Base-by-base conservation (phyloP, 2,888 invertebrate genomes). In the Artemia sinica region DNA sequence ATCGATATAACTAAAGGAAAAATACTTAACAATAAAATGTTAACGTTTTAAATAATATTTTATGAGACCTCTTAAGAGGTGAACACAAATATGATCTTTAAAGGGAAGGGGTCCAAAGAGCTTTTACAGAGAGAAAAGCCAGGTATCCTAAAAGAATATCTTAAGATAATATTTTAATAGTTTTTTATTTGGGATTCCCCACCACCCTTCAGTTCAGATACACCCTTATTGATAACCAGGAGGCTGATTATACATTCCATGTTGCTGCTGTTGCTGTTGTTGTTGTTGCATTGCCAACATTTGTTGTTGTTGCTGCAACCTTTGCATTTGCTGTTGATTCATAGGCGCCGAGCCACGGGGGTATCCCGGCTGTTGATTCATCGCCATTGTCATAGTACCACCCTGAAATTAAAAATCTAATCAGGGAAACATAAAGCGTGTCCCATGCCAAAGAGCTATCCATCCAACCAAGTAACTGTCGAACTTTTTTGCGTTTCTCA, bases 221-320 rank as follows among this genome's bases (percentile, higher is more conserved):
- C 74, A 73, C 77, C 78, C 75, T 80, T 79, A 6, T 77, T 72
- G 28, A 73, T 74, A 49, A 76, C 78, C 50, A 52, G 68, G 51
- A 18, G 14, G 13, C 49, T 28, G 63, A 13, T 51, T 67, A 18
- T 18, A 18, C 68, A 49, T 50, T 51, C 68, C 67, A 51, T 80
- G 77, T 52, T 80, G 77, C 50, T 78, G 77, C 72, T 81, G 81
- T 13, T 67, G 50, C 49, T 67, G 48, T 51, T 69, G n/a, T n/a
- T n/a, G 70, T n/a, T 70, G 70, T 14, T 68, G 65, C 28, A 70
- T 70, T 18, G 65, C 68, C 51, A 68, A 51, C 67, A 81, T 78
- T 5, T 80, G 79, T 73, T 81, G 82, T 72, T 79, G 79, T 71
- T 79, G 75, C 71, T 80, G 81, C 72, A 80, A 79, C 1, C 79